Evolutionary conservation across 2,797 vertebrate genomes (phyloP), one percentile per base, ranked within the genome.

Genomic region (Syngnathus acus): DNA sequence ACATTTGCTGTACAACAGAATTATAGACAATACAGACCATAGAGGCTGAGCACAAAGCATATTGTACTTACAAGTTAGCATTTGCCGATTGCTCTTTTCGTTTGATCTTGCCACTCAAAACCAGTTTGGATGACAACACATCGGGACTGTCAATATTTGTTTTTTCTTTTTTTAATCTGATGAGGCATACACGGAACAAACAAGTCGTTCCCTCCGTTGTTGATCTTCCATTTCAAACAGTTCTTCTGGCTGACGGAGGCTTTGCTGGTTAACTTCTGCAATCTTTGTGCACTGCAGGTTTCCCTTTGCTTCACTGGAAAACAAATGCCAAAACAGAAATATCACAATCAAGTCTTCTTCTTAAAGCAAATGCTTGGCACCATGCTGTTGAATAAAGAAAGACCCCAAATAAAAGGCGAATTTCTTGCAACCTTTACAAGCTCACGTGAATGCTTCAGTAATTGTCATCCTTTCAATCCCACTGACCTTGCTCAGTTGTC

Each of bases 401-500:
- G 4, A 23, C 21, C 21, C n/a, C 17, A 3, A 11, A 13, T 26
- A 54, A 23, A 13, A 23, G 43, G 2, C 43, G 0, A 32, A 32
- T 32, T 32, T 45, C 43, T 47, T 14, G 13, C 45, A 16, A 47
- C 45, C 16, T 16, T 47, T 47, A 47, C 11, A 47, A 47, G 5
- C 23, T 57, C 10, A 26, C 13, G 6, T 6, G 11, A 13, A 11
- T 14, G 13, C 13, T 57, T 32, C 38, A 21, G 37, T 9, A 19
- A 7, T 61, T 42, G 8, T 13, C 6, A 9, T 39, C 17, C n/a
- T 59, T 59, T 59, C 38, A 40, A 78, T 71, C 32, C 32, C 32
- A 88, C 87, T 79, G 68, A 91, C 88, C 89, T 82, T 71, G 61
- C 67, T 92, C 83, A 90, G 83, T 91, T 89, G 87, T 93, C 87